Evolutionary conservation across 2,888 invertebrate genomes (phyloP).

Genomic region (Pachycephus smyrnensis): DNA sequence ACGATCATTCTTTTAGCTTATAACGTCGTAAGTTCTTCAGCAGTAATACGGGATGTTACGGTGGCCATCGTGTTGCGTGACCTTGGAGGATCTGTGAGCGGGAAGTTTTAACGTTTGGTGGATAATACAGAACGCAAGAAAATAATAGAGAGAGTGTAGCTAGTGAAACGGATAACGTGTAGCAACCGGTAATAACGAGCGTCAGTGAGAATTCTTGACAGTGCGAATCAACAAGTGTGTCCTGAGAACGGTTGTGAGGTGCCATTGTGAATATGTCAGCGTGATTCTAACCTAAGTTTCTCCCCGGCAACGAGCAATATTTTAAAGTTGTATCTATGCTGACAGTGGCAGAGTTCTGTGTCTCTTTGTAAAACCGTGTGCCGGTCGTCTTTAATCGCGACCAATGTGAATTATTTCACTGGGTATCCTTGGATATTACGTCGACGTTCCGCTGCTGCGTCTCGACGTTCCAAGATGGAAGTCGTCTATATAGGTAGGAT

Average conservation of each 20-base stretch:
- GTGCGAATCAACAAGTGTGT: constrained; percentile 44
- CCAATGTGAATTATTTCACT: background rate
- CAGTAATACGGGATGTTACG: background rate
- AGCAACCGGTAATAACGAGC: background rate
- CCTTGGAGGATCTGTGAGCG: background rate
- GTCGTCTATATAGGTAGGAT: constrained; percentile 62
- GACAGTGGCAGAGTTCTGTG: constrained; percentile 29
- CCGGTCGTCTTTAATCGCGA: background rate
- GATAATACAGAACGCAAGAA: background rate
- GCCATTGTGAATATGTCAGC: background rate
- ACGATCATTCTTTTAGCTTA: background rate
- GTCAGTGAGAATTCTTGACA: background rate
- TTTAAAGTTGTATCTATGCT: constrained; percentile 6
- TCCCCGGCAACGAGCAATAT: background rate
- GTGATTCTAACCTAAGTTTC: constrained; percentile 1
- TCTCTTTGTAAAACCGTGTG: background rate
- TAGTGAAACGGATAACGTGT: background rate
- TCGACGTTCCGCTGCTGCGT: constrained; percentile 39
- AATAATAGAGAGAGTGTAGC: background rate
- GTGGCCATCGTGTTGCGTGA: background rate
- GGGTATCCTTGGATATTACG: constrained; percentile 46
- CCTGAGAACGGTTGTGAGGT: background rate
- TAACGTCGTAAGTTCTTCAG: background rate
- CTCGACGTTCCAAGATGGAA: constrained; percentile 59
- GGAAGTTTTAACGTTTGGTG: background rate